Conservation (phyloP, 2,113 vertebrate genomes). For the Nanger granti region DNA sequence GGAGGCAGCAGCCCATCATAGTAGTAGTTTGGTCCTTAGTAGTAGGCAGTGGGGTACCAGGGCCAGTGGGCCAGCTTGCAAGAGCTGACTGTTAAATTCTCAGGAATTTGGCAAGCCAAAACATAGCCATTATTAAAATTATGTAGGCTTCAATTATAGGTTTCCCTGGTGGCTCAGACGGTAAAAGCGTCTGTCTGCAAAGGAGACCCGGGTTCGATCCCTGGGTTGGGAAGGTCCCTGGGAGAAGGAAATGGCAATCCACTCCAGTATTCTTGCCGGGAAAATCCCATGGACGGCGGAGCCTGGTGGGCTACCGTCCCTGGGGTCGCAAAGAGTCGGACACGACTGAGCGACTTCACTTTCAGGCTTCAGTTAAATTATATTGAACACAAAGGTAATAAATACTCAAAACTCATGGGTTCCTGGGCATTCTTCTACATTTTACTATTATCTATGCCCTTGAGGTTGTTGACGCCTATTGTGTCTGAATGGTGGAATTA, state of each 20-base stretch:
- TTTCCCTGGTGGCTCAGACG: too few species aligned
- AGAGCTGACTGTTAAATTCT: not conserved
- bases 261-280: too few species aligned
- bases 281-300: too few species aligned
- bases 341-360: too few species aligned
- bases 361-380: not conserved
- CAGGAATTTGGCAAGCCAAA: not conserved
- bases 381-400: not conserved
- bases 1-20: accelerated
- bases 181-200: too few species aligned
- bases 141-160: not conserved
- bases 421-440: not conserved
- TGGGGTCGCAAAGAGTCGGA: too few species aligned
- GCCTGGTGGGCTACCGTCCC: too few species aligned
- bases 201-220: too few species aligned
- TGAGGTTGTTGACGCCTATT: not conserved
- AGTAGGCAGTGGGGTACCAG: too few species aligned
- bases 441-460: not conserved
- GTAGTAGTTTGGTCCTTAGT: not conserved
- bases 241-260: too few species aligned
- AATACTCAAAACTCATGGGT: not conserved
- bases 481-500: not conserved
- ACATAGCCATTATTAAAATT: not conserved
- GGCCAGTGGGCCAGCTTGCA: too few species aligned
- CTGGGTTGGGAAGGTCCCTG: too few species aligned